phyloP scores from a whole-genome alignment of 1,140 invertebrate species.

The Papilio machaon region DNA sequence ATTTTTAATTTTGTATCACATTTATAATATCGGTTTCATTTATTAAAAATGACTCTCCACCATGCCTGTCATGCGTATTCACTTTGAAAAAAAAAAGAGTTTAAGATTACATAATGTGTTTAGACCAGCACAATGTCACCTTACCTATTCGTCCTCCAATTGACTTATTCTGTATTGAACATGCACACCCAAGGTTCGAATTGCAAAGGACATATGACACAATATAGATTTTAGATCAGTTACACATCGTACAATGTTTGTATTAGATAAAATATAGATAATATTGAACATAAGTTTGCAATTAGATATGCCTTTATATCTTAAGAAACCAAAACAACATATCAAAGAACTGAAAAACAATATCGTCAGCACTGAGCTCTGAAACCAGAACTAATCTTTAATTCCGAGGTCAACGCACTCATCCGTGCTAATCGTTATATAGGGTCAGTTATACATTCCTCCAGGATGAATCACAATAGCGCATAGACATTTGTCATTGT shows the following conservation, averaged over 20 bases:
- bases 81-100: no score
- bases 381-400: slow-evolving; percentile 24
- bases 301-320: not conserved
- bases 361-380: not conserved
- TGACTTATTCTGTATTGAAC: slow-evolving; percentile 1
- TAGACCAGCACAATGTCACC: no score
- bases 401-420: slow-evolving; percentile 21
- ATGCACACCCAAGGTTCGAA: not conserved
- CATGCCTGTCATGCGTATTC: no score
- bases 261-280: not conserved
- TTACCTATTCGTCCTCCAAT: not conserved
- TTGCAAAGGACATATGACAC: not conserved
- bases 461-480: slow-evolving; percentile 23
- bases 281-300: not conserved
- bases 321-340: not conserved
- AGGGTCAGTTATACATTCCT: slow-evolving; percentile 31
- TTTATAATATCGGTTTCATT: not conserved
- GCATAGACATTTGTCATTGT: not conserved
- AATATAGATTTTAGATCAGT: not conserved
- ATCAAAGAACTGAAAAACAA: slow-evolving; percentile 8
- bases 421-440: slow-evolving; percentile 31
- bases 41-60: no score
- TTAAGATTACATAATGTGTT: no score
- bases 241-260: not conserved
- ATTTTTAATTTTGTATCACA: not conserved